These are phyloP conservation scores for Leptinotarsa texana DNA, from an alignment of 1,140 invertebrate genomes.

Conservation along the genomic window DNA sequence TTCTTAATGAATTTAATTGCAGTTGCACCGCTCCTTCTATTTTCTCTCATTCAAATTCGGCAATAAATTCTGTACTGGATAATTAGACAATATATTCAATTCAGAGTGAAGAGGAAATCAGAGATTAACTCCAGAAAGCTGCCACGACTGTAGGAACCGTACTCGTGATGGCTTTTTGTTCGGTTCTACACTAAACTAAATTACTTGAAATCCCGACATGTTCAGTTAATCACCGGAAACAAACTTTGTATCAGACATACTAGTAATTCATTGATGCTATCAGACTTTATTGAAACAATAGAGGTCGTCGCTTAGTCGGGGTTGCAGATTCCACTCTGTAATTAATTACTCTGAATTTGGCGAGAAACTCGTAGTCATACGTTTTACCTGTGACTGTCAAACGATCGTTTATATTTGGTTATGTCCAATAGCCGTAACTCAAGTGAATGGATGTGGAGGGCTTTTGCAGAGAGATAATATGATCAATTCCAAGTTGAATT, in stretches of 20 bases:
- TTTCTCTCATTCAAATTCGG: no score
- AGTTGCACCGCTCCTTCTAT: no score
- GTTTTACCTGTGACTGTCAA: not conserved
- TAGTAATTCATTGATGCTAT: not conserved
- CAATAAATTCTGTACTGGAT: no score
- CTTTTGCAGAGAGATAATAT: no score
- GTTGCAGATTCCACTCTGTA: not conserved
- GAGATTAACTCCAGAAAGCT: conserved; percentile 11
- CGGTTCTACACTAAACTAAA: not conserved
- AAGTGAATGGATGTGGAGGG: no score
- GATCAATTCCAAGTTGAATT: no score
- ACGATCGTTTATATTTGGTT: not conserved
- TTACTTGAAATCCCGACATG: not conserved
- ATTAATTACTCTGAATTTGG: not conserved
- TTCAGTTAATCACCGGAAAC: not conserved
- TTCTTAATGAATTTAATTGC: no score
- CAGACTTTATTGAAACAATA: not conserved
- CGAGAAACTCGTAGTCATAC: not conserved
- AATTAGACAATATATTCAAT: no score
- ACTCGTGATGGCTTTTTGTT: not conserved
- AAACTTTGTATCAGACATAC: not conserved
- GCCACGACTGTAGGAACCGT: not conserved
- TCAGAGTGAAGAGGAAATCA: not conserved
- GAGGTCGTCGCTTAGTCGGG: not conserved
- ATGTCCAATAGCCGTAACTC: not conserved